Evolutionary conservation across 2,113 vertebrate genomes (phyloP), one percentile per base, ranked within the genome.

Genomic region (Labrus mixtus): DNA sequence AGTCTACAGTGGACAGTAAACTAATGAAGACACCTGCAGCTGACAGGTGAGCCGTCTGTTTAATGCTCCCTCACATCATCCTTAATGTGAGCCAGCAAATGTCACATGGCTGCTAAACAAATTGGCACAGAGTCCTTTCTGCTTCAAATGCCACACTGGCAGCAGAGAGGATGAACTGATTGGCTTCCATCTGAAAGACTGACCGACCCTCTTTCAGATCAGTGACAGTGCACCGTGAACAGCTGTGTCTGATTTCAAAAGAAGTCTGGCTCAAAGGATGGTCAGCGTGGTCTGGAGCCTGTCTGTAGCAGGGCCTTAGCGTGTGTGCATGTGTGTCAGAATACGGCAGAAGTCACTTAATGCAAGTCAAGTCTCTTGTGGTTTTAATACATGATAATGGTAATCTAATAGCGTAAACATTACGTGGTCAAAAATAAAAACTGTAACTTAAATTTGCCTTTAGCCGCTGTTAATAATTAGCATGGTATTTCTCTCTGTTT

Each of bases 91-190:
- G 64, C 6, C 51, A 43, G 76, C 39, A 20, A 86, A 79, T 73
- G 81, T 81, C 78, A 81, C 57, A 68, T 3, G n/a, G 50, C 67
- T 59, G 73, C 43, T 59, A 51, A 83, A 85, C 84, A 78, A 89
- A 72, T 73, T 46, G 62, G 22, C 53, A 72, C 41, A 2, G 2
- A 2, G n/a, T 12, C 15, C 55, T 13, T 57, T 65, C 17, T 6
- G 56, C 45, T 68, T 63, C 2, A 57, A 86, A 73, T 48, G 39
- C n/a, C 54, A 51, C n/a, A 2, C 10, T 33, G 29, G 29, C 29
- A 33, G 29, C 29, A 33, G 29, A 48, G 16, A 6, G 6, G 7
- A 19, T 17, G 16, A 48, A 8, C 15, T 48, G 16, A 48, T 19
- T 8, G 11, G 46, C 6, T 4, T 19, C 16, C 16, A 16, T 48